Base-by-base conservation (phyloP, 2,888 invertebrate species). In the Alloscopus bannaensis region DNA sequence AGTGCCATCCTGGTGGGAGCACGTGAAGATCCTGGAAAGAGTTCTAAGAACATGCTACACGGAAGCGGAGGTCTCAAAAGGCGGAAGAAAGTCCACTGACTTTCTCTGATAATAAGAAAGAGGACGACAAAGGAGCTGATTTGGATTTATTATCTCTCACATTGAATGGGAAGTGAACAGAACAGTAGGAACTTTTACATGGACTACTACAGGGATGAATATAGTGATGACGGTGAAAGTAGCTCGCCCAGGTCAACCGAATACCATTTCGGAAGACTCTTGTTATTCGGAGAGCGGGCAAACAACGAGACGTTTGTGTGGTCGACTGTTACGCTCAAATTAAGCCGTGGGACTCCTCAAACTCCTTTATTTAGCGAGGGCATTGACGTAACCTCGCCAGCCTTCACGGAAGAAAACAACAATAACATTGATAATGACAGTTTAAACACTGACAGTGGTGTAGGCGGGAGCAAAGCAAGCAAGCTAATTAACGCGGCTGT, bases 281-380 rank as follows among this genome's bases (percentile, higher is more conserved):
- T 76, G 55, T 79, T 81, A 71, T 76, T 72, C 57, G 83, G 77
- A 4, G 65, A 80, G 18, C 20, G 75, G 64, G 64, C 40, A 59
- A 68, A 76, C 31, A 79, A 81, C 62, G 66, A 62, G 16, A 78
- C 76, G 22, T 69, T 77, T 28, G 50, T 81, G 26, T 83, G 78
- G 79, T 70, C 81, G 22, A 31, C 62, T 64, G 50, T 36, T 36
- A 77, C 60, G 24, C 70, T 77, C 68, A 55, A 31, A 55, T 64
- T 77, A n/a, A n/a, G n/a, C 42, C 31, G 45, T 20, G 52, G 6
- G 50, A 62, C 69, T 24, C 31, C 68, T 50, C 42, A 57, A 60
- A 60, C 76, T 47, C n/a, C n/a, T n/a, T 47, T 42, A 22, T 69
- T 50, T 40, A 55, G 55, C 45, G 62, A 76, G 55, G 52, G 69